A percentile compares a stretch with the other conserved stretches of the same genome.
Conservation (phyloP, 92 coral and sea anemone genomes). For the Phymanthus crucifer region DNA sequence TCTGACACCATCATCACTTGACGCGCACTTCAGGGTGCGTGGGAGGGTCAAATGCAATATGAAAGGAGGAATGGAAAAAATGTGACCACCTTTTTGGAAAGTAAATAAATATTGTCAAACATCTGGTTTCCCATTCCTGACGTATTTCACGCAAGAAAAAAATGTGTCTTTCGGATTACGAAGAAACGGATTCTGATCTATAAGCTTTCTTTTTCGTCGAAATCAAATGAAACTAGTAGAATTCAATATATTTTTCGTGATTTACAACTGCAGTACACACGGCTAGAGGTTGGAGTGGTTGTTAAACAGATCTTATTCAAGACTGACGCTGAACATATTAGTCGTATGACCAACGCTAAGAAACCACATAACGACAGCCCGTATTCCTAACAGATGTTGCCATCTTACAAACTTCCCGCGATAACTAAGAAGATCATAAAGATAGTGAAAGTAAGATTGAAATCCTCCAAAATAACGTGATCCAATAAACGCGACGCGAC, state of each 20-base stretch:
- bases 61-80: slow-evolving; percentile 3
- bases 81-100: not conserved
- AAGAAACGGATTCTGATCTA: not conserved
- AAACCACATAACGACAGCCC: not conserved
- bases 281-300: not conserved
- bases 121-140: not conserved
- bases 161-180: not conserved
- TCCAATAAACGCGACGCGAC: not conserved
- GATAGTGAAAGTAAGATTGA: not conserved
- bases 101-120: not conserved
- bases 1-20: not conserved
- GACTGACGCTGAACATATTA: not conserved
- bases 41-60: not conserved
- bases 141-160: not conserved
- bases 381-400: not conserved
- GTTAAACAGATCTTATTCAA: not conserved
- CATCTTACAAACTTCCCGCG: slow-evolving; percentile 9
- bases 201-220: no score
- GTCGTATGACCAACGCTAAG: not conserved
- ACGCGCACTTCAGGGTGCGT: not conserved
- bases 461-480: not conserved
- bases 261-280: not conserved
- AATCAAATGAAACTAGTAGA: no score
- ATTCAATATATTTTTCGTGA: no score
- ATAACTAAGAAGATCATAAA: not conserved